Evolutionary conservation across 1,140 invertebrate species (phyloP).

Genomic region (Pentalonia nigronervosa): DNA sequence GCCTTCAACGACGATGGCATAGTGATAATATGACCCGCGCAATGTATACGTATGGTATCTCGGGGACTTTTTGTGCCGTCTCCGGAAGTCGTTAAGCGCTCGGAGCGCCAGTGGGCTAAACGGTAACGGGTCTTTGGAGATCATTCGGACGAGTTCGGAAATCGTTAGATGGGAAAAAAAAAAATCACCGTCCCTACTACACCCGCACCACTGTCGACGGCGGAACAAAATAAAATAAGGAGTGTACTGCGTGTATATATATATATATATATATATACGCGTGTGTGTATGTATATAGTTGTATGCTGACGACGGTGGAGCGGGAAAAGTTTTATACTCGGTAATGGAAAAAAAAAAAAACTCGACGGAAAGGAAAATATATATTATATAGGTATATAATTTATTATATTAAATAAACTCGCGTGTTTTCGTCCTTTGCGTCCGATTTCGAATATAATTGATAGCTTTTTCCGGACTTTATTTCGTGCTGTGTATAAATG

Average conservation of each 20-base stretch:
- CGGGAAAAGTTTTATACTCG: background rate
- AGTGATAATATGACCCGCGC: background rate
- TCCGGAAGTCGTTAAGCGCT: slow-evolving; percentile 3
- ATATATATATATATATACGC: too few relatives aligned
- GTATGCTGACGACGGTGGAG: background rate
- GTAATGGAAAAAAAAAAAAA: background rate
- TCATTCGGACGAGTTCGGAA: background rate
- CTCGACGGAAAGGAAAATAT: background rate
- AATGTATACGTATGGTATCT: background rate
- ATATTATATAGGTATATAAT: background rate
- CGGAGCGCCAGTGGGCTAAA: slow-evolving; percentile 15
- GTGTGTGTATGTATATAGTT: too few relatives aligned
- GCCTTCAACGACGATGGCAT: background rate
- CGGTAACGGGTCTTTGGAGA: background rate
- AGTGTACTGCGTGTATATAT: background rate
- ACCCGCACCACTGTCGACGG: background rate
- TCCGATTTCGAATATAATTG: slow-evolving; percentile 37
- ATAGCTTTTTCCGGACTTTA: slow-evolving; percentile 30
- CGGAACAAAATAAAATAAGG: slow-evolving; percentile 5
- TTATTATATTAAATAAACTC: background rate
- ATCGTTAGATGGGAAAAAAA: background rate
- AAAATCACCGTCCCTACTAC: background rate
- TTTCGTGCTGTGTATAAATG: background rate
- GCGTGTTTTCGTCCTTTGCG: background rate
- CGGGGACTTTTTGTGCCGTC: background rate